Percentiles rank a stretch among this genome's conserved stretches.
Evolutionary conservation across 2,888 invertebrate species (phyloP).

Genomic region (Apotomis betuletana): DNA sequence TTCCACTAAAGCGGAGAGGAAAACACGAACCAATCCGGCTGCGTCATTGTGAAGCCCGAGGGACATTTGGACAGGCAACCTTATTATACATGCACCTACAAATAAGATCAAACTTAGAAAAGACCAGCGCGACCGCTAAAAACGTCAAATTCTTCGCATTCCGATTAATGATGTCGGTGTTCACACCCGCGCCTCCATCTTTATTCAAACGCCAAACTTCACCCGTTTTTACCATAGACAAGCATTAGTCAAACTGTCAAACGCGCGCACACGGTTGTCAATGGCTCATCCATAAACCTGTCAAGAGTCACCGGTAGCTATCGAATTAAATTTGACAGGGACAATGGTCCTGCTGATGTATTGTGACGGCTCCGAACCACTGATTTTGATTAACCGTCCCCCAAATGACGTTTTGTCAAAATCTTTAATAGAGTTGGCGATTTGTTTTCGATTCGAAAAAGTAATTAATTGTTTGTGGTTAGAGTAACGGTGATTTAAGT

Average conservation of each 20-base stretch:
- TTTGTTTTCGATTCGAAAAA: conserved; percentile 58
- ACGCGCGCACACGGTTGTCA: conserved; percentile 71
- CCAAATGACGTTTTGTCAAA: conserved; percentile 69
- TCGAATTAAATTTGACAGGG: conserved; percentile 54
- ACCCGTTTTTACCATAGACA: conserved; percentile 62
- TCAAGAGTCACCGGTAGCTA: conserved; percentile 66
- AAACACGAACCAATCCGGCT: too few species aligned
- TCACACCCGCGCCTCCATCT: conserved; percentile 64
- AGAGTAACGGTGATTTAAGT: conserved; percentile 41
- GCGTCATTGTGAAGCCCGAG: too few species aligned
- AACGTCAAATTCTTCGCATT: conserved; percentile 19
- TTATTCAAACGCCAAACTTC: conserved; percentile 66
- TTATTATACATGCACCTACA: background rate
- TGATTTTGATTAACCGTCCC: conserved; percentile 73
- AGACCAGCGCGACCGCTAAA: background rate
- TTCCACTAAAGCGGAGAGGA: too few species aligned
- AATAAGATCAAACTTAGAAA: background rate
- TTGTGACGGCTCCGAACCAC: conserved; percentile 58
- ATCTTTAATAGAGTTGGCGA: conserved; percentile 65
- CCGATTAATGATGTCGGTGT: conserved; percentile 45
- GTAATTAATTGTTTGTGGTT: conserved; percentile 66
- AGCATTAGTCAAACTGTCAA: conserved; percentile 81
- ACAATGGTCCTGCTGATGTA: conserved; percentile 61
- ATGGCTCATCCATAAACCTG: conserved; percentile 68
- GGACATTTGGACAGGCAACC: too few species aligned